Evolutionary conservation across 2,888 invertebrate genomes (phyloP).

Genomic region (Lasius platythorax): DNA sequence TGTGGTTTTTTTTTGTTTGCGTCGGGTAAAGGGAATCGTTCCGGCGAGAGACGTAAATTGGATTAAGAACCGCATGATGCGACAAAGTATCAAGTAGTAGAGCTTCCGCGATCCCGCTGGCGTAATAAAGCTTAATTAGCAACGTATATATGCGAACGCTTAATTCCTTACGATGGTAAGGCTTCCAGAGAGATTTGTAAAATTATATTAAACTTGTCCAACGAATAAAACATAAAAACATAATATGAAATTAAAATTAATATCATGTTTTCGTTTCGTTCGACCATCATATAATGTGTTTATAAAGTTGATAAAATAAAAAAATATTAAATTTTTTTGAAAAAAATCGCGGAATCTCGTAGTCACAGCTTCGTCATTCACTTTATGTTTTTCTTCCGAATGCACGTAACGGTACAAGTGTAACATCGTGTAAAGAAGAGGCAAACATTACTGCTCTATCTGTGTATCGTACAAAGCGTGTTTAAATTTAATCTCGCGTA

Average conservation of each 20-base stretch:
- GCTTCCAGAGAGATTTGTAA: neutral
- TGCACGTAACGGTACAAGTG: conserved; percentile 41
- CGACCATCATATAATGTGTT: neutral
- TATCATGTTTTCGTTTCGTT: neutral
- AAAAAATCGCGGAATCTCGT: neutral
- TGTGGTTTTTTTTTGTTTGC: neutral
- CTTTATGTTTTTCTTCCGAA: conserved; percentile 34
- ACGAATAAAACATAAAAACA: neutral
- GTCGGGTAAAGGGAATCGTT: neutral
- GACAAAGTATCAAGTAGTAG: neutral
- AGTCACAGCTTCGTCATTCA: conserved; percentile 35
- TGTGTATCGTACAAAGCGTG: conserved; percentile 27
- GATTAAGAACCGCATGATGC: neutral
- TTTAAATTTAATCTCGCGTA: conserved; percentile 43
- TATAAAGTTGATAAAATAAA: conserved; percentile 13
- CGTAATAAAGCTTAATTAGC: conserved; percentile 11
- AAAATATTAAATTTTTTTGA: neutral
- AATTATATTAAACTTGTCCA: neutral
- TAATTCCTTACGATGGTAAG: conserved; percentile 1
- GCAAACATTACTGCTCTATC: conserved; percentile 6
- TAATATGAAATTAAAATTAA: neutral
- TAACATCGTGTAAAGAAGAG: conserved; percentile 40
- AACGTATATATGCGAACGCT: neutral
- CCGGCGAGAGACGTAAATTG: conserved; percentile 5
- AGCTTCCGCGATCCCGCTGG: conserved; percentile 15